phyloP scores from a whole-genome alignment of 2,888 invertebrate genomes.

The Leptinotarsa peninsularis region DNA sequence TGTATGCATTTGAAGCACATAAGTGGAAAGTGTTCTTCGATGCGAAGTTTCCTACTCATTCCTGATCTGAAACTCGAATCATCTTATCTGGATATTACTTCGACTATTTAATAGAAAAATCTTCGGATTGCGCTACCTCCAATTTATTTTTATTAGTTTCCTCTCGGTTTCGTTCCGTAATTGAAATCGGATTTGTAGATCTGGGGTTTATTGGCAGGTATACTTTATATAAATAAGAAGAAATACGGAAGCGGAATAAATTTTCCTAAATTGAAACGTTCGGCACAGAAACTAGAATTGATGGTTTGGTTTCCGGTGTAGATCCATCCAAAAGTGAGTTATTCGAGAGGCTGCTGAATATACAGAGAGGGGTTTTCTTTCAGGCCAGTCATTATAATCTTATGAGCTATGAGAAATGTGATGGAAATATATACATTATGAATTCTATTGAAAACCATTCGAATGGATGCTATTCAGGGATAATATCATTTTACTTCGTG shows the following conservation, averaged over 20 bases:
- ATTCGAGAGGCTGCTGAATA: background rate
- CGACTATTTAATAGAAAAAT: slow-evolving; percentile 15
- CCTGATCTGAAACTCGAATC: slow-evolving; percentile 1
- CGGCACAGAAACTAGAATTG: slow-evolving; percentile 5
- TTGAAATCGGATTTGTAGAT: slow-evolving; percentile 21
- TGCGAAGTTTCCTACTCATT: background rate
- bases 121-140: background rate
- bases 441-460: too few species aligned
- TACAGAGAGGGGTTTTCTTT: background rate
- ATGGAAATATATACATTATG: too few species aligned
- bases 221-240: slow-evolving; percentile 17
- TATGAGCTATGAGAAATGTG: too few species aligned
- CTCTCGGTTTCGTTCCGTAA: slow-evolving; percentile 12
- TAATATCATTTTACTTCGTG: too few species aligned
- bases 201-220: slow-evolving; percentile 13
- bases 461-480: too few species aligned
- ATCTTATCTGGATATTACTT: background rate
- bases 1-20: background rate
- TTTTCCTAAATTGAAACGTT: slow-evolving; percentile 10
- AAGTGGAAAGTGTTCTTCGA: slow-evolving; percentile 2
- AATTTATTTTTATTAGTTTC: slow-evolving; percentile 17
- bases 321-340: background rate
- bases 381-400: too few species aligned
- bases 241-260: background rate
- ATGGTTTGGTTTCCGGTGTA: slow-evolving; percentile 7